Base-by-base conservation (phyloP, 2,113 vertebrate genomes). In the Laticauda laticaudata region DNA sequence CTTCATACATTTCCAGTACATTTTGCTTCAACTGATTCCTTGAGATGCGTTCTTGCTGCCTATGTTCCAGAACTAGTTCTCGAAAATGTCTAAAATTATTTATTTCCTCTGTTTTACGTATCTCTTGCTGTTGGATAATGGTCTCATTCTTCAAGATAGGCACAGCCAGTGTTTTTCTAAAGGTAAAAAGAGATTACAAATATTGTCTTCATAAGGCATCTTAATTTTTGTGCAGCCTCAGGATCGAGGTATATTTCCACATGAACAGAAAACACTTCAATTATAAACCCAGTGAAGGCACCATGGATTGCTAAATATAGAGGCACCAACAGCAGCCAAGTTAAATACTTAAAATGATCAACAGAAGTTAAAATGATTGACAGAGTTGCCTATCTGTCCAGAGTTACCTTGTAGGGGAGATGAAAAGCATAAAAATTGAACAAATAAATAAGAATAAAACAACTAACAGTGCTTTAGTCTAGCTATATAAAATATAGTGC, bases 31-130 rank as follows among this genome's bases (percentile, higher is more conserved):
- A 85, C 86, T 97, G 96, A 59, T 90, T 93, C 57, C 97, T 96
- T 43, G 95, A 93, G n/a, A 95, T 95, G 91, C 95, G 91, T 92
- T 98, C 97, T 59, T 96, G 93, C 85, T 97, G 93, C 85, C 97
- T 98, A 90, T 97, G 93, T 89, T 98, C 97, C 81, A 98, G 95
- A 88, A 97, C 39, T 9, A 96, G 95, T 18, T 95, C 95, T 86
- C 97, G 96, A 26, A 97, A 93, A 94, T 99, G 87, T 24, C 97
- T 98, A 94, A 98, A 99, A 81, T 89, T 95, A 90, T 98, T 98
- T 75, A 98, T 96, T 96, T 98, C 97, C 92, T 98, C 98, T 0
- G 95, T 94, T 90, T 97, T 98, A 56, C 93, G 53, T 90, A 94
- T 97, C 57, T 96, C 95, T 95, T 97, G 97, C 64, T 96, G 96